Evolutionary conservation across 1,140 invertebrate species (phyloP).

Genomic region (Drosophila bipectinata): DNA sequence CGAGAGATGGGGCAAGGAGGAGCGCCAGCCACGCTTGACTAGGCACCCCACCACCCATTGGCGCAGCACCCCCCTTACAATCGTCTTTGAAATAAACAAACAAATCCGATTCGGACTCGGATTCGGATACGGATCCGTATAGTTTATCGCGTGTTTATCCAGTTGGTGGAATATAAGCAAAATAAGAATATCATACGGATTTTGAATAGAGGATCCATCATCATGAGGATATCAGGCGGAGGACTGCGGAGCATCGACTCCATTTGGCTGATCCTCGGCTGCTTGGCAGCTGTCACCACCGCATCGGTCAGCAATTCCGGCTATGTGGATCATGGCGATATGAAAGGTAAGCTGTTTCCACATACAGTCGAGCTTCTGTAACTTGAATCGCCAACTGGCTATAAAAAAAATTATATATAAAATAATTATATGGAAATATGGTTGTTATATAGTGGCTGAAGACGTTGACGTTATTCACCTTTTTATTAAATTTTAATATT

Average conservation of each 20-base stretch:
- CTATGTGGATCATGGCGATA: constrained; percentile 77
- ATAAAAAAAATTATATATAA: constrained; percentile 1
- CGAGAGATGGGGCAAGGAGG: constrained; percentile 49
- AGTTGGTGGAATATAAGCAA: constrained; percentile 40
- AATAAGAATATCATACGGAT: background rate
- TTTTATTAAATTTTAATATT: background rate
- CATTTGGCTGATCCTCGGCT: constrained; percentile 35
- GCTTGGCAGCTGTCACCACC: constrained; percentile 16
- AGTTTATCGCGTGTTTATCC: constrained; percentile 26
- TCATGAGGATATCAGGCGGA: constrained; percentile 27
- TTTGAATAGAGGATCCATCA: constrained; percentile 16
- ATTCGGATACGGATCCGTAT: constrained; percentile 5
- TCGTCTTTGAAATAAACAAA: constrained; percentile 31
- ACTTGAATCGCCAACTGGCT: constrained; percentile 20
- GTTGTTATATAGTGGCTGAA: background rate
- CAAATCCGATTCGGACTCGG: constrained; percentile 22
- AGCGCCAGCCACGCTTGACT: constrained; percentile 42
- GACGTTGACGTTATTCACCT: background rate
- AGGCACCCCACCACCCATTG: constrained; percentile 14
- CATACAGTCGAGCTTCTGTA: constrained; percentile 21
- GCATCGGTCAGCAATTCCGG: constrained; percentile 63
- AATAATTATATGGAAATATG: constrained; percentile 16
- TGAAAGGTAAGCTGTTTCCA: constrained; percentile 74
- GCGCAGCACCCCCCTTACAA: background rate
- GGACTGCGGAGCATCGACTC: constrained; percentile 2